Base-by-base conservation (phyloP, 2,888 invertebrate species). In the Chaitophorus viminalis region DNA sequence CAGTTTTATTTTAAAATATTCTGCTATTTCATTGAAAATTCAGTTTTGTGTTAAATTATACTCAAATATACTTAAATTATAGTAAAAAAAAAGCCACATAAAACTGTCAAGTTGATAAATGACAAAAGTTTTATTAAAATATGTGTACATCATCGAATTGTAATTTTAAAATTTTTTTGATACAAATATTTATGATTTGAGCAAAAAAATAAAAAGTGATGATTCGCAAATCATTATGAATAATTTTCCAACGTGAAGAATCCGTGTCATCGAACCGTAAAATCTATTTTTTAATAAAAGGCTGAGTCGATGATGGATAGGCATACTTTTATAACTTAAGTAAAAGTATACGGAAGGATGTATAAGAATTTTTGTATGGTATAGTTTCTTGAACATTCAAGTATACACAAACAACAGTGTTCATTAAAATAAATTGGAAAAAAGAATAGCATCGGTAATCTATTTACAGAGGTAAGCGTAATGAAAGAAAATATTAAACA, bases 51-150 rank as follows among this genome's bases (percentile, higher is more conserved):
- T 79, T 79, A n/a, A n/a, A n/a, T n/a, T n/a, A n/a, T n/a, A n/a
- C n/a, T n/a, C n/a, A n/a, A n/a, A n/a, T n/a, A n/a, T n/a, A n/a
- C n/a, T n/a, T n/a, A n/a, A n/a, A n/a, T n/a, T n/a, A n/a, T n/a
- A n/a, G n/a, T n/a, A n/a, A n/a, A n/a, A n/a, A 68, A 81, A 31
- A 70, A 21, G 21, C 29, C 46, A 81, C 81, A 68, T 68, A 81
- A 81, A 81, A 81, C 68, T 68, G 81, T 81, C 81, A 81, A 46
- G 31, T 70, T 81, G 81, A 81, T 68, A 39, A 81, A 81, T 46
- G 68, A 81, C 68, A 81, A 39, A 39, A 39, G 39, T 68, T 81
- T 81, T 81, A 81, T 81, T 81, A 81, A 81, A 81, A 68, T 68
- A 21, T 81, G 68, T 81, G 39, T 25, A 65, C 36, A 39, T 39